Evolutionary conservation across 2,113 vertebrate species (phyloP), one percentile per base, ranked within the genome.

Genomic region (Nycticorax nycticorax): DNA sequence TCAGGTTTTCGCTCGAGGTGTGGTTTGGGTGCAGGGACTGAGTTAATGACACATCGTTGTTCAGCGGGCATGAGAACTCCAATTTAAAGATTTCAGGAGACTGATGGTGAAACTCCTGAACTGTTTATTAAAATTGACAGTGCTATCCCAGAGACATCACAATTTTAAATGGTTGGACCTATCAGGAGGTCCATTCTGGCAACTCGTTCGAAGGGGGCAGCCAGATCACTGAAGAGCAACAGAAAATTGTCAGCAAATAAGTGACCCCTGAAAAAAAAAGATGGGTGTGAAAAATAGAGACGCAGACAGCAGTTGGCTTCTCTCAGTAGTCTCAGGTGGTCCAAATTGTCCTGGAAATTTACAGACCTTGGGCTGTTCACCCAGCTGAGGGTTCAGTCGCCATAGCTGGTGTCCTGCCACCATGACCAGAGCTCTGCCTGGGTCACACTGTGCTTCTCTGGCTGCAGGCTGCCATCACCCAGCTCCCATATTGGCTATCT

Each of bases 381-480:
- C 8, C 41, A 62, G 23, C 12, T 72, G 43, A 67, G 33, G 22
- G 23, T 13, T 85, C 63, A 62, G 57, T 62, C 47, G 32, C 41
- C 23, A 33, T 8, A n/a, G 43, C 1, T 55, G 68, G 6, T 59
- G 53, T 64, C 73, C 55, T 88, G 71, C 19, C 27, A 4, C 45
- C 9, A 9, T 14, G 32, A 32, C 7, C 64, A 93, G 67, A 72
- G 33, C 22, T 71, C 52, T 72, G 26, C n/a, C 26, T 26, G 45
- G 23, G 12, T 6, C 68, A 47, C 0, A 0, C 10, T 56, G 47
- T 33, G 30, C 35, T 37, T 19, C 0, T 0, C 4, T 78, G 50
- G 13, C 19, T 33, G 28, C 24, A 62, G 67, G 14, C 52, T 81
- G 52, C 23, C 16, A 52, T 12, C 32, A 43, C 26, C 10, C 47